These are phyloP conservation scores for Vidua chalybeata DNA, from an alignment of 2,113 vertebrate species.

Conservation along the genomic window DNA sequence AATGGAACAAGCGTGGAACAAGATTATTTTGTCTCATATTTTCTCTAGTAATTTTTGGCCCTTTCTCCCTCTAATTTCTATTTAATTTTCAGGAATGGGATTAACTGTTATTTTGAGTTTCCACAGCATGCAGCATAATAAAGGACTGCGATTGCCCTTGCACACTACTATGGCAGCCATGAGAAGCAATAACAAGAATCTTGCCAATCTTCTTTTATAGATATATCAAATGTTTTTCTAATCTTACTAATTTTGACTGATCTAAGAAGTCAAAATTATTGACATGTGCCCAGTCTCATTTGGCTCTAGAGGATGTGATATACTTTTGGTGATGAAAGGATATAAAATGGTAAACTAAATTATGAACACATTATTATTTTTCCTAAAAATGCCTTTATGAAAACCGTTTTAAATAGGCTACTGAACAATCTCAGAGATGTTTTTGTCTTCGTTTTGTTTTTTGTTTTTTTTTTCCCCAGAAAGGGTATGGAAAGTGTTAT, in stretches of 20 bases:
- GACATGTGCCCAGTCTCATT: not conserved
- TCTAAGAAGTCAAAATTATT: not conserved
- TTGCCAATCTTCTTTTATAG: not conserved
- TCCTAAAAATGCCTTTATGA: not conserved
- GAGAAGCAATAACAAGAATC: not conserved
- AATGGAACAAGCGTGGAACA: not conserved
- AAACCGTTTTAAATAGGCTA: not conserved
- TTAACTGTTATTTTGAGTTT: not conserved
- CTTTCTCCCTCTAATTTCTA: not conserved
- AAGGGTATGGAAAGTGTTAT: not conserved
- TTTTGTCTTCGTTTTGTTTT: no score
- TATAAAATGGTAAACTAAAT: not conserved
- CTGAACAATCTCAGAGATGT: not conserved
- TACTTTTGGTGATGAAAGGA: not conserved
- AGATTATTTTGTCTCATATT: not conserved
- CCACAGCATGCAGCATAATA: not conserved
- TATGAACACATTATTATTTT: not conserved
- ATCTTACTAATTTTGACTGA: not conserved
- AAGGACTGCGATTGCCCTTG: not conserved
- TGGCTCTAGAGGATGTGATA: not conserved
- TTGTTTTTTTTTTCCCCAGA: not conserved
- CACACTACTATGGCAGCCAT: not conserved
- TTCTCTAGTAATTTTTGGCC: not conserved
- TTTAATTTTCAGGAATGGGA: not conserved
- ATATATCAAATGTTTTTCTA: not conserved